Evolutionary conservation across 2,113 vertebrate species (phyloP).

Genomic region (Anoplopoma fimbria): DNA sequence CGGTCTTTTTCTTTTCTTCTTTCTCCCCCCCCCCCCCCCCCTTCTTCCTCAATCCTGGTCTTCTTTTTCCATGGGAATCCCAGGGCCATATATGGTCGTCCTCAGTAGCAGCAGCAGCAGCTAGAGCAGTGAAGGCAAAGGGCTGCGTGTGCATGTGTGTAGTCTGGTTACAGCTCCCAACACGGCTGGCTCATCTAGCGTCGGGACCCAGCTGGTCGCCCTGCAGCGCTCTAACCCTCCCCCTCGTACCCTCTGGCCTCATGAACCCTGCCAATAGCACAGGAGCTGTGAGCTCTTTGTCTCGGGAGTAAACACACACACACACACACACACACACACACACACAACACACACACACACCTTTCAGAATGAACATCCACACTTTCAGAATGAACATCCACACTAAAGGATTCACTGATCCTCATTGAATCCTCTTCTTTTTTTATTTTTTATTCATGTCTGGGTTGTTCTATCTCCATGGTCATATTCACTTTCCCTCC

Average conservation of each 20-base stretch:
- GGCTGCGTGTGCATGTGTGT: constrained; percentile 18
- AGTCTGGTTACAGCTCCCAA: constrained; percentile 82
- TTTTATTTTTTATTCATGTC: background rate
- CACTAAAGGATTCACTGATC: background rate
- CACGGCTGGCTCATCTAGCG: constrained; percentile 83
- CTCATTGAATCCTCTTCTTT: background rate
- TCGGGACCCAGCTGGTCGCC: constrained; percentile 81
- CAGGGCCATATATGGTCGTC: constrained; percentile 94
- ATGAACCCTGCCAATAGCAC: constrained; percentile 68
- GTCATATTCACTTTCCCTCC: background rate
- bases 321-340: constrained; percentile 25
- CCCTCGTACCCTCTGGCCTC: constrained; percentile 74
- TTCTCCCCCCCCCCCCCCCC: constrained; percentile 7
- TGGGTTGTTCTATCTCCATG: background rate
- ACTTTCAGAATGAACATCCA: constrained; percentile 8
- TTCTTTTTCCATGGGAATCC: constrained; percentile 92
- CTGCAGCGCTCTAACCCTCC: constrained; percentile 67
- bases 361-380: constrained; percentile 7
- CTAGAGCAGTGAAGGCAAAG: constrained; percentile 52
- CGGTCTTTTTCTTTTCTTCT: background rate
- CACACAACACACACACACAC: constrained; percentile 15
- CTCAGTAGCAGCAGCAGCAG: constrained; percentile 74
- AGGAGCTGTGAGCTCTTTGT: constrained; percentile 71
- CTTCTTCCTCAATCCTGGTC: constrained; percentile 65
- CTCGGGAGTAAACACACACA: constrained; percentile 43